Base-by-base conservation (phyloP, 2,888 invertebrate species). In the Luperina testacea region DNA sequence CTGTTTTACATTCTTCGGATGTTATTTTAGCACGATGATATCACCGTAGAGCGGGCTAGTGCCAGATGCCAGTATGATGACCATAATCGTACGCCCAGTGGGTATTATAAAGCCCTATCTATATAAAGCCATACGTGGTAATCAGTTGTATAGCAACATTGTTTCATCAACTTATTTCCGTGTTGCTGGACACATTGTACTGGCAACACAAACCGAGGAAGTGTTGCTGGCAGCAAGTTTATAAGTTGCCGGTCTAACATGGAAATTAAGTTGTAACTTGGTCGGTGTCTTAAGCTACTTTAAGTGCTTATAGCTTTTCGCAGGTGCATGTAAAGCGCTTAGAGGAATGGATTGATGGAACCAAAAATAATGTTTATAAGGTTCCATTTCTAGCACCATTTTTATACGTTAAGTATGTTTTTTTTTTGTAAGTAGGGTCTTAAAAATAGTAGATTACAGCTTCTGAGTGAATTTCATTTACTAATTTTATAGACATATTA, bases 1-100 rank as follows among this genome's bases (percentile, higher is more conserved):
- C 15, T 51, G 5, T 68, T 80, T 71, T 59, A 24, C 20, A 53
- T 84, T 63, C n/a, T 63, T 53, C 11, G 24, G 8, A 64, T 80
- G 51, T 59, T 78, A 57, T 80, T 69, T 80, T 80, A 15, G 77
- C 27, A 53, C 17, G 72, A 68, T 81, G 75, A 83, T 5, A 72
- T 83, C 85, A 80, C 32, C 11, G 5, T 68, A 57, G 11, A 53
- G 17, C 75, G 11, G 45, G 45, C 59, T 48, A 48, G 13, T 24
- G 51, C 38, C 13, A 48, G 27, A 2, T 42, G 17, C 2, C 6
- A 42, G 42, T 42, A 38, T 51, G 20, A 38, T 57, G 53, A 48
- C 27, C 63, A 57, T 20, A 57, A n/a, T 27, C 24, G 13, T n/a
- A 17, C 24, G 20, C 20, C 15, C 11, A 80, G 45, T 1, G 27